phyloP scores from a whole-genome alignment of 2,888 invertebrate genomes.

The Plagodis dolabraria region DNA sequence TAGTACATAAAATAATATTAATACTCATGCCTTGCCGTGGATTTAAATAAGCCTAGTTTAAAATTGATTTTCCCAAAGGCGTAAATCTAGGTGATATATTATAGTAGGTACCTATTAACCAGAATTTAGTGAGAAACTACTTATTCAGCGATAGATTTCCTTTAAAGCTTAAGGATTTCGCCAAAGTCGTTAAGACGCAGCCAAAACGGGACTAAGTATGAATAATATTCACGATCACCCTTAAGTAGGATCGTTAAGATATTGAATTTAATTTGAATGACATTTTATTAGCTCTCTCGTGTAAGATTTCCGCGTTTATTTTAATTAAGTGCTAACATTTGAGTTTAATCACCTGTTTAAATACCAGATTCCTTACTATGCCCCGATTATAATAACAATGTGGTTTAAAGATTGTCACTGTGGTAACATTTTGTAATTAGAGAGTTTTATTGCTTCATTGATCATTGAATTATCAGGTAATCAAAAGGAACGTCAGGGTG shows the following conservation, averaged over 20 bases:
- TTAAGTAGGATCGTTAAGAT: conserved; percentile 30
- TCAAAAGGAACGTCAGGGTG: no score
- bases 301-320: conserved; percentile 41
- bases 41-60: conserved; percentile 38
- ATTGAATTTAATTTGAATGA: conserved; percentile 32
- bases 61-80: conserved; percentile 27
- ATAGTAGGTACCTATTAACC: background rate
- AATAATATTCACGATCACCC: conserved; percentile 26
- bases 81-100: conserved; percentile 32
- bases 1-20: conserved; percentile 5
- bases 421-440: background rate
- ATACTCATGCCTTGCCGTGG: conserved; percentile 22
- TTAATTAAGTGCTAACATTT: conserved; percentile 23
- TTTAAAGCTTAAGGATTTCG: conserved; percentile 17
- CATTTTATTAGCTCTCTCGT: conserved; percentile 37
- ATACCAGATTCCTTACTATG: background rate
- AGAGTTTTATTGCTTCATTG: no score
- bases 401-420: background rate
- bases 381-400: background rate
- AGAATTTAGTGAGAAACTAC: conserved; percentile 14
- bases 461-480: no score
- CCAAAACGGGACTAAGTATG: conserved; percentile 26
- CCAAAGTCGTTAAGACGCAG: conserved; percentile 20
- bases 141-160: conserved; percentile 14
- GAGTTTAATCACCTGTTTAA: conserved; percentile 7